A percentile compares a stretch with the other conserved stretches of the same genome.
phyloP scores from a whole-genome alignment of 2,888 invertebrate species.

The Siphonodentalium dalli region DNA sequence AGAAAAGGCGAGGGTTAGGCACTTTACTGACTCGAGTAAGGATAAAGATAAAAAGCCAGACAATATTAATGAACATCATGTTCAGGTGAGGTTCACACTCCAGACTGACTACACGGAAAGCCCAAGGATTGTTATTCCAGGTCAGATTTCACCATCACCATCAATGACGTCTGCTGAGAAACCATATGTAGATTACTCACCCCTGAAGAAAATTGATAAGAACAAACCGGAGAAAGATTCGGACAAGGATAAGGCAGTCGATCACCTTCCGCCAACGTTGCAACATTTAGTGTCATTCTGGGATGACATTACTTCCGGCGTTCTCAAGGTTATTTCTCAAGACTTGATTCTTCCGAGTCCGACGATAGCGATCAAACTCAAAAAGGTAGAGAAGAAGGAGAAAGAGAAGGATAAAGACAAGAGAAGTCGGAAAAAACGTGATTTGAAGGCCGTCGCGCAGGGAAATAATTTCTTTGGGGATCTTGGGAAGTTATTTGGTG shows the following conservation, averaged over 20 bases:
- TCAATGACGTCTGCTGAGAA: too few species aligned
- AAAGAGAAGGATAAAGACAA: constrained; percentile 56
- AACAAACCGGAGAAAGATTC: constrained; percentile 18
- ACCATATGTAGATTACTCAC: too few species aligned
- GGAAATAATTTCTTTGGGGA: constrained; percentile 53
- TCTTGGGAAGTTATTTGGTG: constrained; percentile 38
- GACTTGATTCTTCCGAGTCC: constrained; percentile 73
- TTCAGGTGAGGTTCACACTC: constrained; percentile 48
- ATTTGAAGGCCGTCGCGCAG: constrained; percentile 57
- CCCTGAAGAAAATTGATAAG: constrained; percentile 17
- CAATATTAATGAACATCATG: constrained; percentile 52
- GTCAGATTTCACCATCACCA: too few species aligned
- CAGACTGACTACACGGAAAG: too few species aligned
- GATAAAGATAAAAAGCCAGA: constrained; percentile 38
- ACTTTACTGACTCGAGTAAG: constrained; percentile 54
- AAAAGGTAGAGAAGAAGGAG: constrained; percentile 50
- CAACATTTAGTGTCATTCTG: constrained; percentile 86
- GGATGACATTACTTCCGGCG: constrained; percentile 79
- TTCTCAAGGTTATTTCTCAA: constrained; percentile 70
- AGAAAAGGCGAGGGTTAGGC: constrained; percentile 41
- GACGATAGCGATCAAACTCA: constrained; percentile 53
- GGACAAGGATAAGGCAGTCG: constrained; percentile 22
- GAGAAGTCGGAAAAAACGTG: constrained; percentile 71
- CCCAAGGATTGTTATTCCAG: too few species aligned
- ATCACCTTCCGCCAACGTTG: constrained; percentile 81